Percentiles rank a stretch among this genome's conserved stretches.
Conservation (phyloP, 2,888 invertebrate genomes). For the Athalia cordata region DNA sequence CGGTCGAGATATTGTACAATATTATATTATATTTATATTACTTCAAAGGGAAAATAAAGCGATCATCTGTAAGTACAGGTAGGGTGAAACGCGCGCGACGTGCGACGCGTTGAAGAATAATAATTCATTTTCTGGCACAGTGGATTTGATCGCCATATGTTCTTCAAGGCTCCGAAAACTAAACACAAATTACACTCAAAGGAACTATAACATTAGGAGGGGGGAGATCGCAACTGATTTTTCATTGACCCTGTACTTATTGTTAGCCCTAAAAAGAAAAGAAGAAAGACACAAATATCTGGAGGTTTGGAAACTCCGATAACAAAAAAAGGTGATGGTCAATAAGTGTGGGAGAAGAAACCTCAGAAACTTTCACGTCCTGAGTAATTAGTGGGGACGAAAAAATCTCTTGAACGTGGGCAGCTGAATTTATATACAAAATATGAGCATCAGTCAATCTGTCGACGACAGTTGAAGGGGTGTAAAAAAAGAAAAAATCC, state of each 20-base stretch:
- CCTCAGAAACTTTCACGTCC: no score
- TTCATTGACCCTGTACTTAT: background rate
- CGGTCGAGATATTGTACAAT: no score
- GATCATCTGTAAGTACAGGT: background rate
- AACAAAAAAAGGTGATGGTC: no score
- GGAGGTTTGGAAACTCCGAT: no score
- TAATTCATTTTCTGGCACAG: constrained; percentile 19
- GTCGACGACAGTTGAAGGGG: constrained; percentile 42
- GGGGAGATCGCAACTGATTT: background rate
- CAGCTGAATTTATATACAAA: constrained; percentile 23
- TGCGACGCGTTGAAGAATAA: constrained; percentile 1
- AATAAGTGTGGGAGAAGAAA: no score
- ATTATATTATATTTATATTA: background rate
- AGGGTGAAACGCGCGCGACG: no score
- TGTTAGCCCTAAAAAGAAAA: background rate
- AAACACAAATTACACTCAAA: background rate
- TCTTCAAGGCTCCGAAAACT: background rate
- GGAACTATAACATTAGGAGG: no score
- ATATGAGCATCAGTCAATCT: constrained; percentile 42
- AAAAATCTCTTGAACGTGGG: no score
- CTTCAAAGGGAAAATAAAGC: constrained; percentile 17
- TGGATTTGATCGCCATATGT: constrained; percentile 1
- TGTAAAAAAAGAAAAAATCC: constrained; percentile 7
- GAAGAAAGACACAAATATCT: background rate
- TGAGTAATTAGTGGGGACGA: no score